Evolutionary conservation across 2,797 vertebrate species (phyloP).

Genomic region (Notoglanidium macrostoma): DNA sequence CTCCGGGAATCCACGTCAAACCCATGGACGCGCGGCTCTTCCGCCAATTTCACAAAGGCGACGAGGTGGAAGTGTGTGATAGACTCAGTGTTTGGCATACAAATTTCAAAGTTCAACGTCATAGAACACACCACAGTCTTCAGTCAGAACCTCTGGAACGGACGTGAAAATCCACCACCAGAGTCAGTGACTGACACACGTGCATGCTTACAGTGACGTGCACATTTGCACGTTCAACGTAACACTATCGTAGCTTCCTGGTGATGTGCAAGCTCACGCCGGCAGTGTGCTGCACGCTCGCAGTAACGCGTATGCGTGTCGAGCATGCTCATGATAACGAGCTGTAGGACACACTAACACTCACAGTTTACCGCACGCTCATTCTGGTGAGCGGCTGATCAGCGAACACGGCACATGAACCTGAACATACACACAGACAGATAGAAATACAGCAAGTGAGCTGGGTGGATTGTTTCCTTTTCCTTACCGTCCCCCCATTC

Average conservation of each 20-base stretch:
- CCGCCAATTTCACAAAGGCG: neutral
- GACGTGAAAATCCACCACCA: constrained; percentile 39
- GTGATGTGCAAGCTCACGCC: constrained; percentile 3
- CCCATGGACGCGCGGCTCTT: neutral
- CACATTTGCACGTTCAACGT: neutral
- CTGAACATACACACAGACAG: neutral
- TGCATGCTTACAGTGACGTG: constrained; percentile 18
- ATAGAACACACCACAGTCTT: neutral
- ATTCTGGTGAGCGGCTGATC: constrained; percentile 26
- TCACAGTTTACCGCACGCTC: constrained; percentile 8
- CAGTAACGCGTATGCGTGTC: neutral
- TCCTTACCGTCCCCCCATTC: constrained; percentile 70
- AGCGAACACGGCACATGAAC: neutral
- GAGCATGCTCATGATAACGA: neutral
- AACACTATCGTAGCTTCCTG: neutral
- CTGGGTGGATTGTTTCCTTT: constrained; percentile 40
- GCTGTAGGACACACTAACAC: neutral
- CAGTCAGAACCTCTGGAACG: constrained; percentile 54
- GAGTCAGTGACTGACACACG: constrained; percentile 44
- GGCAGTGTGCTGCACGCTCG: neutral
- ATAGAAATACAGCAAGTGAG: neutral
- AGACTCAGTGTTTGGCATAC: neutral
- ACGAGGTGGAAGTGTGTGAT: neutral
- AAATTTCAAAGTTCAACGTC: neutral
- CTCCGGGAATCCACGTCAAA: neutral